Evolutionary conservation across 2,113 vertebrate species (phyloP).

Genomic region (Micronycteris hirsuta): DNA sequence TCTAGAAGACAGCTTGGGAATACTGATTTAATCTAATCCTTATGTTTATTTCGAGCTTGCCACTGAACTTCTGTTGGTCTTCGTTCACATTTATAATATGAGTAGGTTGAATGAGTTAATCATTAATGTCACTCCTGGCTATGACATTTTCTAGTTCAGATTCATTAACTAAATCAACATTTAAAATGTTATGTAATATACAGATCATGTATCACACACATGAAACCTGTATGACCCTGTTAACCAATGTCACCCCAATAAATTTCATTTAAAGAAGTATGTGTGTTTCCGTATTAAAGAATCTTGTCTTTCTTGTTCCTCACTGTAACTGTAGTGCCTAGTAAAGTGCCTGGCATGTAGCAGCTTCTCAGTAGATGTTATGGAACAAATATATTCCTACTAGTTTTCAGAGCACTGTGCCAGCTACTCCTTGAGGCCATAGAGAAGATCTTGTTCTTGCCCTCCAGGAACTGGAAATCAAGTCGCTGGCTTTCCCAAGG

Average conservation of each 20-base stretch:
- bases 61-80: not conserved
- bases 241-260: too few species aligned
- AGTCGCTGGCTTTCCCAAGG: not conserved
- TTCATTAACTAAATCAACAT: not conserved
- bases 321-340: not conserved
- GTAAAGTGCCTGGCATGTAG: not conserved
- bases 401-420: not conserved
- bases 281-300: not conserved
- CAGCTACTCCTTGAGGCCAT: not conserved
- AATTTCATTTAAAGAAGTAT: not conserved
- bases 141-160: slow-evolving; percentile 22
- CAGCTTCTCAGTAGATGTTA: not conserved
- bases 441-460: not conserved
- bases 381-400: not conserved
- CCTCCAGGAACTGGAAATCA: not conserved
- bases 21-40: not conserved
- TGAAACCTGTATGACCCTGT: too few species aligned
- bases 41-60: not conserved
- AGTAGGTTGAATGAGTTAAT: not conserved
- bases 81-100: not conserved
- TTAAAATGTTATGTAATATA: not conserved
- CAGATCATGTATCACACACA: too few species aligned
- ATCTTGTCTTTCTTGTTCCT: not conserved
- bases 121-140: not conserved
- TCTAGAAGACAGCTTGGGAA: slow-evolving; percentile 16